A percentile compares a stretch with the other conserved stretches of the same genome.
Conservation (phyloP, 2,888 invertebrate genomes). For the Troides helena region DNA sequence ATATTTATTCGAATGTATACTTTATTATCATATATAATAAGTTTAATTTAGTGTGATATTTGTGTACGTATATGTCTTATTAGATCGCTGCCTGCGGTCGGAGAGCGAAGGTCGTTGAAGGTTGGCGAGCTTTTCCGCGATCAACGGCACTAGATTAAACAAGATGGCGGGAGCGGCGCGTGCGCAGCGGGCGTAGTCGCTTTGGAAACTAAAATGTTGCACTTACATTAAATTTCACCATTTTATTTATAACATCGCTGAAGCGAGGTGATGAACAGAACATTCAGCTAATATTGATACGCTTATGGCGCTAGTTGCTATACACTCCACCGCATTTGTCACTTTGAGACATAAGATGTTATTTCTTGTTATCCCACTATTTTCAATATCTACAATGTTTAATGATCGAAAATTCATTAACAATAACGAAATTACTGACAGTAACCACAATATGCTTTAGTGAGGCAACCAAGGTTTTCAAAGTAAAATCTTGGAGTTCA, state of each 20-base stretch:
- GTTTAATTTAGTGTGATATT: conserved; percentile 30
- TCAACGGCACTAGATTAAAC: conserved; percentile 78
- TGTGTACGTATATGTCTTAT: conserved; percentile 38
- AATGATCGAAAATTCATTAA: too few species aligned
- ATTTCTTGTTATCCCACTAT: too few species aligned
- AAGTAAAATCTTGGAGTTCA: too few species aligned
- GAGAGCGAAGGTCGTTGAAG: conserved; percentile 81
- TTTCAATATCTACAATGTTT: too few species aligned
- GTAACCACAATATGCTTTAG: too few species aligned
- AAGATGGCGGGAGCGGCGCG: conserved; percentile 78
- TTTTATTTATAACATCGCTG: background rate
- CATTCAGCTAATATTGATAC: too few species aligned
- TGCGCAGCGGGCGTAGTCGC: conserved; percentile 68
- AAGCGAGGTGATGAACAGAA: too few species aligned
- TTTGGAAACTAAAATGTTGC: conserved; percentile 61
- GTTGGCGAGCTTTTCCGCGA: conserved; percentile 80
- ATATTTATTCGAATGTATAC: conserved; percentile 36
- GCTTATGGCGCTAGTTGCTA: too few species aligned
- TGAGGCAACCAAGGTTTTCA: too few species aligned
- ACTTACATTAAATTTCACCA: conserved; percentile 35
- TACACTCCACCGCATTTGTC: too few species aligned
- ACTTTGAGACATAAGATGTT: too few species aligned
- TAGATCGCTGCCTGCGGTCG: conserved; percentile 60
- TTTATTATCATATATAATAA: conserved; percentile 34
- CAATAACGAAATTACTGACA: too few species aligned